A percentile compares a stretch with the other conserved stretches of the same genome.
phyloP scores from a whole-genome alignment of 30 jellyfish, hydroid and myxozoan species.

The Aurelia aurita region DNA sequence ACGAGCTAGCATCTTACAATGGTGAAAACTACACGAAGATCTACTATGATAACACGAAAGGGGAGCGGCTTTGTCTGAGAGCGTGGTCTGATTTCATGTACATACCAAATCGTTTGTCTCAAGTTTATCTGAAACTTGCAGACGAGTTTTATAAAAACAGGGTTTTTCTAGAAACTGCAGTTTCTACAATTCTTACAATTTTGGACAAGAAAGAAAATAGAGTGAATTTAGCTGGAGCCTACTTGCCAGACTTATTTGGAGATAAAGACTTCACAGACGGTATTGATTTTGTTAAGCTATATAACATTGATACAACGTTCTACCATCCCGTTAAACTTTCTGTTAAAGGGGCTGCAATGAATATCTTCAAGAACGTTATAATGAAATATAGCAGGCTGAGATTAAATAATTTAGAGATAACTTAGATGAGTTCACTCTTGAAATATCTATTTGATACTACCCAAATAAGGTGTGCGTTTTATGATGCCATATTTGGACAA shows the following conservation, averaged over 20 bases:
- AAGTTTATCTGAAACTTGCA: slow-evolving; percentile 3
- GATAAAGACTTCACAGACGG: slow-evolving; percentile 56
- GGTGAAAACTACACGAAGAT: slow-evolving; percentile 28
- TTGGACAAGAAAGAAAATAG: slow-evolving; percentile 45
- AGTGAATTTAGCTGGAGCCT: slow-evolving; percentile 63
- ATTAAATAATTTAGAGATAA: not conserved
- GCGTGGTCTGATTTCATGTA: slow-evolving; percentile 79
- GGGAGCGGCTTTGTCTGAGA: slow-evolving; percentile 41
- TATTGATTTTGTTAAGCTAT: not conserved
- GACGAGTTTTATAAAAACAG: slow-evolving; percentile 28
- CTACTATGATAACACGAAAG: slow-evolving; percentile 51
- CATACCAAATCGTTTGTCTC: slow-evolving; percentile 39
- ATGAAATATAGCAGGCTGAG: slow-evolving; percentile 15
- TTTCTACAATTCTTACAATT: slow-evolving; percentile 57
- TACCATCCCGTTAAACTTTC: slow-evolving; percentile 72
- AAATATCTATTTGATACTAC: too few species aligned
- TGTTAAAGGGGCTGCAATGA: slow-evolving; percentile 8
- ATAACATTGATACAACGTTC: slow-evolving; percentile 30
- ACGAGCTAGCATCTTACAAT: slow-evolving; percentile 16
- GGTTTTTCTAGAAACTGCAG: slow-evolving; percentile 75
- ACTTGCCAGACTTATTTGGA: slow-evolving; percentile 70
- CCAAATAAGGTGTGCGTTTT: too few species aligned
- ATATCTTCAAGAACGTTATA: slow-evolving; percentile 12
- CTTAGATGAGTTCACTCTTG: too few species aligned
- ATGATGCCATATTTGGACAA: too few species aligned